Base-by-base conservation (phyloP, 2,113 vertebrate species). In the Chloropsis hardwickii region DNA sequence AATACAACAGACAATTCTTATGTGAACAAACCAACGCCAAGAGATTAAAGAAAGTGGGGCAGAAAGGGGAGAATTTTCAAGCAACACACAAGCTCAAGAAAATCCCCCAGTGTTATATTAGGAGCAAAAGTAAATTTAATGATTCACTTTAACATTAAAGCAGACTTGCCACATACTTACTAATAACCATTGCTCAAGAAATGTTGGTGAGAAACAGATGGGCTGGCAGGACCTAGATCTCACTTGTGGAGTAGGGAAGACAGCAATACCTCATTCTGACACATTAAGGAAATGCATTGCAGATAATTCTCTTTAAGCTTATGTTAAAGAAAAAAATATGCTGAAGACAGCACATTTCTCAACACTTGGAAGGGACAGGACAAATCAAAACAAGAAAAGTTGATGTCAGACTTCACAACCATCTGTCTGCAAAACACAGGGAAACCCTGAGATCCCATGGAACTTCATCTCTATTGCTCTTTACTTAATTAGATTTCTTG, bases 261-360 rank as follows among this genome's bases (percentile, higher is more conserved):
- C 47, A 85, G 81, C 74, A 86, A 51, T 66, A 80, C 21, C 39
- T 72, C 73, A 72, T 72, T 89, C 53, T 82, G 84, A 86, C 57
- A 91, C 50, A n/a, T 24, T 54, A 79, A 90, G 58, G 61, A 95
- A 69, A 79, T 16, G 24, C 48, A 71, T 8, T 28, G 40, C 31
- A 84, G 25, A 31, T 53, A 79, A 69, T 50, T 57, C 42, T 33
- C 50, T 89, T 81, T 39, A 60, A 79, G 35, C 19, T 25, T 7
- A 2, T 3, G 28, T 58, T 79, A 62, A 73, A 92, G 67, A 44
- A 90, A 77, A 37, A 89, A 89, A 81, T 45, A 76, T 42, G 60
- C 77, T 86, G 67, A 91, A 61, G 81, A 22, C 39, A 81, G 93
- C 85, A 88, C 21, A 83, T 74, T 92, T 93, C 83, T 82, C 72